These are phyloP conservation scores for Orthosia incerta DNA, from an alignment of 2,888 invertebrate species.

Conservation along the genomic window DNA sequence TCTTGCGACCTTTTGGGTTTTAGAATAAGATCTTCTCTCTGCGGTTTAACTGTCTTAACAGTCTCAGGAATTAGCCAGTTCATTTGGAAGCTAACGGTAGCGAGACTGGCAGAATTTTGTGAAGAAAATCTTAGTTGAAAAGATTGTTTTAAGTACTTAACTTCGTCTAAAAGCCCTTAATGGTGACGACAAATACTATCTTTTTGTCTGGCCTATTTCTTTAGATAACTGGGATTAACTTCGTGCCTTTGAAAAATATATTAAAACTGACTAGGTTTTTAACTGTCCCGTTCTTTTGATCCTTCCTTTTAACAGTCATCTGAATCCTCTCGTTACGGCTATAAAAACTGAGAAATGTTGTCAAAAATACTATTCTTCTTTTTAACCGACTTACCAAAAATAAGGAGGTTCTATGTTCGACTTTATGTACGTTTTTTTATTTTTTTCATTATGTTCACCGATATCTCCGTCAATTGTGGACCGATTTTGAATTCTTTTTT, in stretches of 20 bases:
- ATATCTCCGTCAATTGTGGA: too few species aligned
- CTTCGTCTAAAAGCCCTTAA: slow-evolving; percentile 29
- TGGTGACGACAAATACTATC: slow-evolving; percentile 9
- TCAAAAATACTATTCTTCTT: too few species aligned
- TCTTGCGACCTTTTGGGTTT: slow-evolving; percentile 18
- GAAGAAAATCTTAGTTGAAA: slow-evolving; percentile 35
- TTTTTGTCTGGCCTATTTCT: slow-evolving; percentile 28
- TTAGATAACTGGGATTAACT: slow-evolving; percentile 1
- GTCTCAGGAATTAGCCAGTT: slow-evolving; percentile 47
- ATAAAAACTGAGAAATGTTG: background rate
- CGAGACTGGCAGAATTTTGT: slow-evolving; percentile 23
- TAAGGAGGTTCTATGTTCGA: too few species aligned
- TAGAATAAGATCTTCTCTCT: slow-evolving; percentile 4
- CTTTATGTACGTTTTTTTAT: too few species aligned
- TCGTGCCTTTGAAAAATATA: background rate
- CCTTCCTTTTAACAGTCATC: background rate
- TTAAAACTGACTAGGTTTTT: background rate
- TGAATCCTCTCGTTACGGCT: background rate
- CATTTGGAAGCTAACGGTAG: slow-evolving; percentile 41
- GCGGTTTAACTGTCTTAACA: slow-evolving; percentile 14
- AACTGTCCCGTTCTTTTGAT: background rate
- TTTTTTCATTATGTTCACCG: too few species aligned
- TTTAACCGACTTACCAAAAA: too few species aligned
- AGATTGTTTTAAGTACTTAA: slow-evolving; percentile 16
- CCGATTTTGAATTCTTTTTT: too few species aligned